A percentile compares a stretch with the other conserved stretches of the same genome.
Conservation (phyloP, 2,113 vertebrate genomes). For the Trochalopteron elliotii region DNA sequence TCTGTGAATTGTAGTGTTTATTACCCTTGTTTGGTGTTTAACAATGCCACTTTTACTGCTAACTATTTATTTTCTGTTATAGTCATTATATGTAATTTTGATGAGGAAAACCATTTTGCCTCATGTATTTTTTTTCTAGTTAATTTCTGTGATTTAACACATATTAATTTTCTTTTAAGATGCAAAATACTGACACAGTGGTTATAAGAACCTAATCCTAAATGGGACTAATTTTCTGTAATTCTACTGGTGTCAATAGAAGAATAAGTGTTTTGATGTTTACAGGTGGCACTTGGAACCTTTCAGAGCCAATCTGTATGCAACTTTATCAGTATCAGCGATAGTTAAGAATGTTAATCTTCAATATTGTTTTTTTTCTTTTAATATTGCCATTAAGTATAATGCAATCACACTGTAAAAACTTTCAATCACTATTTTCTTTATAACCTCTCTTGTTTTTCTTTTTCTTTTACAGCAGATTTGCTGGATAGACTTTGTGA, state of each 20-base stretch:
- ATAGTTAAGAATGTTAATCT: neutral
- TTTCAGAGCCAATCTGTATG: neutral
- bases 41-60: neutral
- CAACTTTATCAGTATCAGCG: neutral
- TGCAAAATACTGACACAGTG: neutral
- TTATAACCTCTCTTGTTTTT: constrained; percentile 75
- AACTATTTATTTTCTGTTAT: neutral
- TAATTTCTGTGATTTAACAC: neutral
- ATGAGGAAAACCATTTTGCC: neutral
- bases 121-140: neutral
- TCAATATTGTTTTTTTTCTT: neutral
- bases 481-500: constrained; percentile 68
- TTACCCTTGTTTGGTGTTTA: neutral
- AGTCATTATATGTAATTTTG: neutral
- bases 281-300: neutral
- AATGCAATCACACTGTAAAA: constrained; percentile 40
- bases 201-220: neutral
- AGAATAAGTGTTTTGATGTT: neutral
- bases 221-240: neutral
- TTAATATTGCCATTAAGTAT: neutral
- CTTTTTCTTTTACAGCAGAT: constrained; percentile 80
- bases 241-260: neutral
- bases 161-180: neutral
- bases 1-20: neutral
- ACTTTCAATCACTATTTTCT: constrained; percentile 47